Evolutionary conservation across 2,888 invertebrate genomes (phyloP).

Genomic region (Hymenopus coronatus): DNA sequence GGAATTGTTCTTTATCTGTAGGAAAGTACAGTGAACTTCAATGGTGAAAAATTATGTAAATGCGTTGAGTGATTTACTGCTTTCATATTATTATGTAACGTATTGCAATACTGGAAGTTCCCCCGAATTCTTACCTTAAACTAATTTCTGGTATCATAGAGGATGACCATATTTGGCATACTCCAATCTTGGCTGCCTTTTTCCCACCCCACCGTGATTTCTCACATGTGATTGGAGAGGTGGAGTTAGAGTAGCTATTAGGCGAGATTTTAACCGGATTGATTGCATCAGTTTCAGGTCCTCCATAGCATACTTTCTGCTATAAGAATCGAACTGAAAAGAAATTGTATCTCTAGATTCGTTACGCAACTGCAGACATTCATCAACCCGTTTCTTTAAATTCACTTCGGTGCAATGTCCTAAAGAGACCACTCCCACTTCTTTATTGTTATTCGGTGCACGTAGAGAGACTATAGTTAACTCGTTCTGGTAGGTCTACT

Average conservation of each 20-base stretch:
- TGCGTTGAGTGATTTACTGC: too few species aligned
- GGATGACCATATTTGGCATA: neutral
- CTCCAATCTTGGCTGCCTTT: neutral
- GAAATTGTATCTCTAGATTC: neutral
- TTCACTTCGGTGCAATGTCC: neutral
- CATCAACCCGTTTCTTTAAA: conserved; percentile 3
- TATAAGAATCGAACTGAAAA: neutral
- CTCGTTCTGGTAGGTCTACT: neutral
- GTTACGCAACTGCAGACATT: neutral
- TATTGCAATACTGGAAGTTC: too few species aligned
- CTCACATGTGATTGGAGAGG: neutral
- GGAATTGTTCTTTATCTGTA: too few species aligned
- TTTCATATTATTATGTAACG: too few species aligned
- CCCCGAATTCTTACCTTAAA: too few species aligned
- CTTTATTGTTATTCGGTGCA: neutral
- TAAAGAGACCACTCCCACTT: conserved; percentile 1
- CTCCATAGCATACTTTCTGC: neutral
- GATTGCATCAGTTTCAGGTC: neutral
- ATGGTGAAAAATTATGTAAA: too few species aligned
- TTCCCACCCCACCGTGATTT: neutral
- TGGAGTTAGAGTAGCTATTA: neutral
- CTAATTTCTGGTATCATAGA: neutral
- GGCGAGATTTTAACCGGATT: neutral
- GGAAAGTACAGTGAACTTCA: too few species aligned
- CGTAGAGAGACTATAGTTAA: neutral